phyloP scores from a whole-genome alignment of 2,797 vertebrate genomes.

The Hippoglossus hippoglossus region DNA sequence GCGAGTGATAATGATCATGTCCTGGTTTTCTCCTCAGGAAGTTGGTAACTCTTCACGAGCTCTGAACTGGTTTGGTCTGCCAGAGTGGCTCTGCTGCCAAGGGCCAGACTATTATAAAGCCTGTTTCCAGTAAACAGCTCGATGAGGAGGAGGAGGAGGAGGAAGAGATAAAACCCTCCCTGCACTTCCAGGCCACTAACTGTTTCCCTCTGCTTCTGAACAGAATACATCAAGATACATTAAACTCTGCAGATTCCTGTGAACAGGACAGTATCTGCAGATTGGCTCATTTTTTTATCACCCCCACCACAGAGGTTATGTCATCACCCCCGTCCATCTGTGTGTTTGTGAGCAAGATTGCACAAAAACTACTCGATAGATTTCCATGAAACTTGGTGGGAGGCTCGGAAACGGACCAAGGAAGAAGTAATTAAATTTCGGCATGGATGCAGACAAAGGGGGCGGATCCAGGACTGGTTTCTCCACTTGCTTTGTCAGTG shows the following conservation, averaged over 20 bases:
- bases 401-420: too few species aligned
- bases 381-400: too few species aligned
- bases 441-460: too few species aligned
- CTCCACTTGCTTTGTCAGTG: too few species aligned
- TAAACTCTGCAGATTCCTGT: not conserved
- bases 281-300: too few species aligned
- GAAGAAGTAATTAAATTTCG: too few species aligned
- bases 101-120: constrained; percentile 60
- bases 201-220: constrained; percentile 59
- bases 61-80: constrained; percentile 40
- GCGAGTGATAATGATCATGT: constrained; percentile 24
- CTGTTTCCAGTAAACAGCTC: constrained; percentile 70
- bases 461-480: too few species aligned
- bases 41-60: constrained; percentile 36
- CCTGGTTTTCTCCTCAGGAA: constrained; percentile 41
- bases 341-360: too few species aligned
- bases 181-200: constrained; percentile 52
- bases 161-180: constrained; percentile 55
- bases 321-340: too few species aligned
- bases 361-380: too few species aligned
- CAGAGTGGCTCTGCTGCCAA: constrained; percentile 60
- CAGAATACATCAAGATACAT: constrained; percentile 30
- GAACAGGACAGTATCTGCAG: too few species aligned
- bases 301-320: too few species aligned
- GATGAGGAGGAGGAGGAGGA: constrained; percentile 36